phyloP scores from a whole-genome alignment of 2,797 vertebrate genomes.

The Phrynocephalus vlangalii region DNA sequence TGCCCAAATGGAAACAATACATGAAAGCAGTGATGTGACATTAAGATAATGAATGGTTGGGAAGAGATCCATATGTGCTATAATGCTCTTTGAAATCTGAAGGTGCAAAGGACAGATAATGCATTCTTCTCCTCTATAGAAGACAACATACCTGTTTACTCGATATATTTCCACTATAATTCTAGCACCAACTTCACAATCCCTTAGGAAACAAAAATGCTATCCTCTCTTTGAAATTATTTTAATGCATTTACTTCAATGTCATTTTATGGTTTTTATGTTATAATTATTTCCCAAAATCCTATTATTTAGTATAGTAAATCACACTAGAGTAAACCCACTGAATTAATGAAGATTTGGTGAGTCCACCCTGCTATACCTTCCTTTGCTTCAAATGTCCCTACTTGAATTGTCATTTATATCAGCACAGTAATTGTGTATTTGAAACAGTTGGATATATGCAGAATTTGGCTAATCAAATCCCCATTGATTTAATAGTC shows the following conservation, averaged over 20 bases:
- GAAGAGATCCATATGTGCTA: not conserved
- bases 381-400: no score
- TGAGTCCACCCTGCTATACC: no score
- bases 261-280: not conserved
- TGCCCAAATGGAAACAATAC: slow-evolving; percentile 24
- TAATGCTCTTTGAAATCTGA: not conserved
- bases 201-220: not conserved
- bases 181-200: not conserved
- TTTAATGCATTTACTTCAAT: not conserved
- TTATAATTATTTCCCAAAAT: not conserved
- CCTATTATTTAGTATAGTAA: no score
- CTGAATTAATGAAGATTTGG: no score
- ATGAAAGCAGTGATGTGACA: not conserved
- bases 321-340: no score
- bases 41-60: slow-evolving; percentile 10
- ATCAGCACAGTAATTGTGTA: no score
- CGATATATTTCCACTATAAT: not conserved
- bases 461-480: no score
- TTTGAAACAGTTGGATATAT: no score
- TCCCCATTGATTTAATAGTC: no score
- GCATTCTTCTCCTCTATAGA: not conserved
- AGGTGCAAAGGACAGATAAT: not conserved
- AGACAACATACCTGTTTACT: not conserved
- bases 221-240: no score
- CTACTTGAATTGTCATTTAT: no score